These are phyloP conservation scores for Clarias batrachus DNA, from an alignment of 2,113 vertebrate species.

Conservation along the genomic window DNA sequence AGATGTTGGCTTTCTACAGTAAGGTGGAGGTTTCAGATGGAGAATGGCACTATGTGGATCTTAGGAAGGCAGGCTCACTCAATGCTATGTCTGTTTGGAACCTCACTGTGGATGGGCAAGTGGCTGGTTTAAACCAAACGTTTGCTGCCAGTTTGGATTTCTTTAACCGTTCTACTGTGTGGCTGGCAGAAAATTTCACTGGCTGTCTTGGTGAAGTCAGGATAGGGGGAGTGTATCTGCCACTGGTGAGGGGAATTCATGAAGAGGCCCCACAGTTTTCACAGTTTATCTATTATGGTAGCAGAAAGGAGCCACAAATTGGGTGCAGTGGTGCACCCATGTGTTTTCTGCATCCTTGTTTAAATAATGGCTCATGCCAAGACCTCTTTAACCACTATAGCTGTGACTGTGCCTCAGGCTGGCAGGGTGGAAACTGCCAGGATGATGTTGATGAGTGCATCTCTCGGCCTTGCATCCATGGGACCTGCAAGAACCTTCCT, in stretches of 20 bases:
- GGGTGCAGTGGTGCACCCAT: conserved; percentile 79
- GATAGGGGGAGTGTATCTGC: conserved; percentile 83
- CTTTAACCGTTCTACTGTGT: conserved; percentile 70
- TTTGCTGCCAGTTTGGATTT: conserved; percentile 77
- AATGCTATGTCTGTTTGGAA: conserved; percentile 73
- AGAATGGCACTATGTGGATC: conserved; percentile 79
- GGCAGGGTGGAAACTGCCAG: conserved; percentile 82
- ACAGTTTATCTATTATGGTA: conserved; percentile 66
- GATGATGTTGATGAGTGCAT: conserved; percentile 77
- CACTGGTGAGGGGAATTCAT: conserved; percentile 61
- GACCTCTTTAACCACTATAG: conserved; percentile 84
- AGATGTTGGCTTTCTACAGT: conserved; percentile 73
- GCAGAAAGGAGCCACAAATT: conserved; percentile 49
- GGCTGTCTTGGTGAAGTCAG: conserved; percentile 86
- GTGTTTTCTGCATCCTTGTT: conserved; percentile 80
- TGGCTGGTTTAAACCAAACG: conserved; percentile 63
- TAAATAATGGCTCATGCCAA: conserved; percentile 76
- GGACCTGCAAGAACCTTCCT: conserved; percentile 75
- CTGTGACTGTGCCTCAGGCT: conserved; percentile 80
- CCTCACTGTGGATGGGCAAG: conserved; percentile 71
- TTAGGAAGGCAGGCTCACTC: conserved; percentile 72
- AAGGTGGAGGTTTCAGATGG: conserved; percentile 74
- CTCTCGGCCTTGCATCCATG: conserved; percentile 76
- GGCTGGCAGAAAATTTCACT: conserved; percentile 83
- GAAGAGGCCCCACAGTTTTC: conserved; percentile 64